Evolutionary conservation across 2,888 invertebrate species (phyloP), one percentile per base, ranked within the genome.

Genomic region (Phyllotreta cruciferae): DNA sequence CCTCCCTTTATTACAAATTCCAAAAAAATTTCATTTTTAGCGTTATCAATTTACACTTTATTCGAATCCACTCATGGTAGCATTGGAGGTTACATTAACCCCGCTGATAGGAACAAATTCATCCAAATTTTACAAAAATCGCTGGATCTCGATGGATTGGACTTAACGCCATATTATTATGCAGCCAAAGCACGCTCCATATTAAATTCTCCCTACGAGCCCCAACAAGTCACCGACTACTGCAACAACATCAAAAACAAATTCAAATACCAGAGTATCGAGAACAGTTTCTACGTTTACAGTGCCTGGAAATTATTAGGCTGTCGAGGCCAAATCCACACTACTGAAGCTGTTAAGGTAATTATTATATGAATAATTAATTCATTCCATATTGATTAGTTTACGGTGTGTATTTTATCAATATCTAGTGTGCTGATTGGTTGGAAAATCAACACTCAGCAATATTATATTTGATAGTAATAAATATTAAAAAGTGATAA

Each of bases 181-280:
- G 88, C 91, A 2, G 84, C 90, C 0, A 83, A 88, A 58, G 95
- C 94, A 50, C 85, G 90, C 60, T 88, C 86, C 70, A 81, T 89
- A 49, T 82, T 93, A 1, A 88, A 87, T 71, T 85, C 86, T 69
- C 79, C 85, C 9, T 78, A 90, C 63, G 86, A 84, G 41, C 82
- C 71, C 52, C 85, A 75, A 75, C 77, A 83, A 50, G 83, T 80
- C 63, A 76, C 70, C 67, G 87, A 76, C 84, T 88, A 83, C 80
- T 81, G 81, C 68, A 71, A 72, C 39, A 74, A 75, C 62, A 60
- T 81, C 1, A 73, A 78, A 55, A 70, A 71, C 7, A 58, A 75
- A 11, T 80, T 75, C 63, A 79, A 78, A 14, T 72, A 73, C 49
- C 66, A 65, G 41, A 68, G 60, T 52, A 63, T 77, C 35, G 81